Evolutionary conservation across 2,888 invertebrate species (phyloP).

Genomic region (Dinocampus coccinellae): DNA sequence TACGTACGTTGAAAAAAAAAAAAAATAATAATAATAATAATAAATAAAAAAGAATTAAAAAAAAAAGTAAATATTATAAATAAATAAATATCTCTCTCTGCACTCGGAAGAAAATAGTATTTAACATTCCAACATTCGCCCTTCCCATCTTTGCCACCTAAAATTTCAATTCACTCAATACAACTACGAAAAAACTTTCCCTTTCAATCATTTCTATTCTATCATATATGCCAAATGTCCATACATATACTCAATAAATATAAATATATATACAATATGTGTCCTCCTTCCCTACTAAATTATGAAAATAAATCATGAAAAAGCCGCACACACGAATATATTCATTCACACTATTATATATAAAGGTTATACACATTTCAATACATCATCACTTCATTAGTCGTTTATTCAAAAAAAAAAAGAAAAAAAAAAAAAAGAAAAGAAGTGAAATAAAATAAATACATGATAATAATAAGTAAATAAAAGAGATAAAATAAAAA

Average conservation of each 20-base stretch:
- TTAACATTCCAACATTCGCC: not conserved
- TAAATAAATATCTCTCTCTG: not conserved
- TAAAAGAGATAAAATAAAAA: not conserved
- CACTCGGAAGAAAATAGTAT: not conserved
- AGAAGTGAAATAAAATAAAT: not conserved
- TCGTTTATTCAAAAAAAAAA: not conserved
- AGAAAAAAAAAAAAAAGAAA: not conserved
- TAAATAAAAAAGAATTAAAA: no score
- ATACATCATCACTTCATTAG: slow-evolving; percentile 5
- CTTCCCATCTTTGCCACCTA: not conserved
- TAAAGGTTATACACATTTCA: slow-evolving; percentile 3
- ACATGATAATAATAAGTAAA: not conserved
- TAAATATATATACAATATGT: not conserved
- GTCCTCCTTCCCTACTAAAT: slow-evolving; percentile 1
- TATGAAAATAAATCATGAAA: not conserved
- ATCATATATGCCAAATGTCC: not conserved
- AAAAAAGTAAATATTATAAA: no score
- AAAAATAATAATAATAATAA: not conserved
- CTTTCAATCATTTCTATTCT: slow-evolving; percentile 5
- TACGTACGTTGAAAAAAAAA: not conserved
- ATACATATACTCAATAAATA: not conserved
- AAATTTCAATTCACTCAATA: not conserved
- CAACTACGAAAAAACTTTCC: not conserved
- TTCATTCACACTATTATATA: not conserved
- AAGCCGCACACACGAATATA: not conserved